phyloP scores from a whole-genome alignment of 1,140 invertebrate species.

The Copidosoma floridanum region DNA sequence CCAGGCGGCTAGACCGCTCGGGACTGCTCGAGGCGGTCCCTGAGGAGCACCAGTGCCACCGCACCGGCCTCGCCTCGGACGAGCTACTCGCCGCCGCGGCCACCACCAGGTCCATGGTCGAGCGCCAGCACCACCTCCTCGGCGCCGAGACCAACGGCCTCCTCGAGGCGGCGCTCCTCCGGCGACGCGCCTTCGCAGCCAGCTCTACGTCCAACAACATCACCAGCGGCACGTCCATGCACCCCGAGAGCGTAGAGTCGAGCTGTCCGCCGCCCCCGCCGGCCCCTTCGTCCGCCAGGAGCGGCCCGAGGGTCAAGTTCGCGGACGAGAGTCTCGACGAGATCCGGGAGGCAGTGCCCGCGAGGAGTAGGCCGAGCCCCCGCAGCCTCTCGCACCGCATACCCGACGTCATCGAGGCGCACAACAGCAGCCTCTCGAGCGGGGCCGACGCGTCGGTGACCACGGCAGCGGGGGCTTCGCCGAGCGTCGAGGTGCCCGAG shows the following conservation, averaged over 20 bases:
- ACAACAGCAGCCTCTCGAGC: constrained; percentile 22
- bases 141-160: constrained; percentile 35
- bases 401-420: constrained; percentile 45
- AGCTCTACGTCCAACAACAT: not conserved
- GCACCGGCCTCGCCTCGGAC: constrained; percentile 4
- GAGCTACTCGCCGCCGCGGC: constrained; percentile 14
- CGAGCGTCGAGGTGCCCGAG: constrained; percentile 27
- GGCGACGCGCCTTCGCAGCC: not conserved
- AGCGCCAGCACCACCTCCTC: constrained; percentile 38
- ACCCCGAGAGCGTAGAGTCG: not conserved
- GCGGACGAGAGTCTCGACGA: constrained; percentile 28
- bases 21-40: constrained; percentile 46
- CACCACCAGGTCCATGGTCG: constrained; percentile 23
- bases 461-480: not conserved
- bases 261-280: not conserved
- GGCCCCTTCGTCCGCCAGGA: not conserved
- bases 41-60: constrained; percentile 41
- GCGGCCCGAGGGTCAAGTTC: too few species aligned
- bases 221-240: constrained; percentile 8
- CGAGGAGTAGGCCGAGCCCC: constrained; percentile 31
- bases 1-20: constrained; percentile 39
- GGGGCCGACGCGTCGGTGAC: not conserved
- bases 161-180: constrained; percentile 12
- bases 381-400: constrained; percentile 33
- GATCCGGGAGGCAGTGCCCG: too few species aligned